phyloP scores from a whole-genome alignment of 2,888 invertebrate species.

The Ctenicera cuprea region DNA sequence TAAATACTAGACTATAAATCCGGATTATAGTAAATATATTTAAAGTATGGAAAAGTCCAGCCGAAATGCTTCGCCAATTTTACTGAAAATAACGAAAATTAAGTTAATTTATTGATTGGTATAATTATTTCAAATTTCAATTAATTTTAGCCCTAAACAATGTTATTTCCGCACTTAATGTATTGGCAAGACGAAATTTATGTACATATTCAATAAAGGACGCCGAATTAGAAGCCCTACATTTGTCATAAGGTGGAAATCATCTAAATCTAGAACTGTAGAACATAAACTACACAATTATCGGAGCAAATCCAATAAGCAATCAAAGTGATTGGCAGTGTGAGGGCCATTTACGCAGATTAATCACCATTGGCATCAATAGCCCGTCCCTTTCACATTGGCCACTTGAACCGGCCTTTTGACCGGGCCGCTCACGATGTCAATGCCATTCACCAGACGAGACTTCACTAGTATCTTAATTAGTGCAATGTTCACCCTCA shows the following conservation, averaged over 20 bases:
- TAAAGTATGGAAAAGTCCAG: too few species aligned
- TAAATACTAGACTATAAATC: too few species aligned
- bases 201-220: too few species aligned
- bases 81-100: too few species aligned
- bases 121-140: too few species aligned
- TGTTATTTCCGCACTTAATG: too few species aligned
- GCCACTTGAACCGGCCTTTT: conserved; percentile 68
- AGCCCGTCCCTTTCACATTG: conserved; percentile 66
- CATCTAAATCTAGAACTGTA: neutral
- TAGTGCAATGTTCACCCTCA: conserved; percentile 62
- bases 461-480: conserved; percentile 60
- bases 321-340: conserved; percentile 66
- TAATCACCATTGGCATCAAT: conserved; percentile 66
- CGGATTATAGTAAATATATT: too few species aligned
- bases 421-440: conserved; percentile 57
- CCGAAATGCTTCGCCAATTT: too few species aligned
- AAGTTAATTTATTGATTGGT: too few species aligned
- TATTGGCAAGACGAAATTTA: too few species aligned
- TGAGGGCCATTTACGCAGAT: conserved; percentile 65
- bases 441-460: conserved; percentile 58
- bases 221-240: too few species aligned
- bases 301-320: conserved; percentile 63
- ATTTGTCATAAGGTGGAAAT: neutral
- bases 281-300: conserved; percentile 42
- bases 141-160: too few species aligned